Evolutionary conservation across 2,113 vertebrate genomes (phyloP).

Genomic region (Nothocercus julius): DNA sequence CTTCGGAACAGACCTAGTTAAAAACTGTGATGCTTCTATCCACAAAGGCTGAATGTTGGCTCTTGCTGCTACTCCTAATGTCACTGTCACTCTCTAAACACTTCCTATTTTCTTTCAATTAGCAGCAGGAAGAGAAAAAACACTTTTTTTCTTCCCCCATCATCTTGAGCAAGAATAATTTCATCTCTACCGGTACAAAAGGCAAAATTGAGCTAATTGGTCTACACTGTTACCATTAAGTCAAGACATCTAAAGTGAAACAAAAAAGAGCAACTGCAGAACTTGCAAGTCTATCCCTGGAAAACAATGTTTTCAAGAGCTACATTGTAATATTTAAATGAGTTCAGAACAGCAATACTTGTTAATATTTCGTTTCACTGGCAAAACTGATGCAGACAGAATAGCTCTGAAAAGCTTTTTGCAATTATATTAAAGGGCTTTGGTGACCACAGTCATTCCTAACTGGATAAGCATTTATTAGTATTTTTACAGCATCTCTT

Average conservation of each 20-base stretch:
- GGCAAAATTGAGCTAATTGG: not conserved
- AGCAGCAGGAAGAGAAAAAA: rapidly evolving
- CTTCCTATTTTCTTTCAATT: not conserved
- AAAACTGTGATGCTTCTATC: not conserved
- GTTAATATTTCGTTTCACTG: not conserved
- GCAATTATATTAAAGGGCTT: not conserved
- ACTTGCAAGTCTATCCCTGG: not conserved
- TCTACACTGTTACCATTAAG: not conserved
- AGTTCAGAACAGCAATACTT: not conserved
- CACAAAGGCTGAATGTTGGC: not conserved
- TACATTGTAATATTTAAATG: not conserved
- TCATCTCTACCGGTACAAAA: not conserved
- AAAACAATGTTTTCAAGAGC: not conserved
- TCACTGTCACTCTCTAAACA: not conserved
- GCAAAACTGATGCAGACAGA: not conserved
- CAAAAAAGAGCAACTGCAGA: not conserved
- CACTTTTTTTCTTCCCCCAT: not conserved
- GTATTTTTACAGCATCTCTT: not conserved
- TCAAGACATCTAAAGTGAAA: not conserved
- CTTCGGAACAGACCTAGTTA: not conserved
- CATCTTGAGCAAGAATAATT: not conserved
- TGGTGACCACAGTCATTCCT: not conserved
- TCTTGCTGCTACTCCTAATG: not conserved
- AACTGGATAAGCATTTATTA: not conserved
- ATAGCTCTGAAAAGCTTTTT: not conserved